phyloP scores from a whole-genome alignment of 2,113 vertebrate genomes.

The Microcebus tavaratra region DNA sequence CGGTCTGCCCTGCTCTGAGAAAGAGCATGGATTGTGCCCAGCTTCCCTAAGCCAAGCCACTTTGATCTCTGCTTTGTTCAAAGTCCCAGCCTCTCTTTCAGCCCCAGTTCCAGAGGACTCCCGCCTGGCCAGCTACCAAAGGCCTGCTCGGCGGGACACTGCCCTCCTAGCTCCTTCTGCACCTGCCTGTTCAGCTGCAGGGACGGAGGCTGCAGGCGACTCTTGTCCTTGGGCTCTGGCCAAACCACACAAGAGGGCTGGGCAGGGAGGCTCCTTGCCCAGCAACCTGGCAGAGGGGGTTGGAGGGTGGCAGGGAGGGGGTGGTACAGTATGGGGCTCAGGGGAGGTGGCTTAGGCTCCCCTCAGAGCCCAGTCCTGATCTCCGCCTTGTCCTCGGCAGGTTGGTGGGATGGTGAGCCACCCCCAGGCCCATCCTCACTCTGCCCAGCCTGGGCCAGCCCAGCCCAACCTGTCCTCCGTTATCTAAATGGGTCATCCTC shows the following conservation, averaged over 20 bases:
- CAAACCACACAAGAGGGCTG: slow-evolving; percentile 71
- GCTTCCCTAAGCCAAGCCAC: not conserved
- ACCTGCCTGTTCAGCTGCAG: slow-evolving; percentile 68
- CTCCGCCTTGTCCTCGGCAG: not conserved
- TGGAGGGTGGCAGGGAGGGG: not conserved
- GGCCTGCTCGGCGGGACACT: not conserved
- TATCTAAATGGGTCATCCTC: slow-evolving; percentile 73
- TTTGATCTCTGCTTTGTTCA: slow-evolving; percentile 40
- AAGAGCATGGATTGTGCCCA: not conserved
- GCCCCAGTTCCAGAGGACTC: slow-evolving; percentile 46
- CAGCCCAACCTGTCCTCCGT: not conserved
- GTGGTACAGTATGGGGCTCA: not conserved
- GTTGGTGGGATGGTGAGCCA: not conserved
- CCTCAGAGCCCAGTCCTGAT: not conserved
- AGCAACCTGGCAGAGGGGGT: slow-evolving; percentile 20
- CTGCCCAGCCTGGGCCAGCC: not conserved
- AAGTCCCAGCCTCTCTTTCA: not conserved
- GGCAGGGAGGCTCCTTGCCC: slow-evolving; percentile 59
- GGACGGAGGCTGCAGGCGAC: slow-evolving; percentile 54
- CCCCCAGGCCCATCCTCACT: not conserved
- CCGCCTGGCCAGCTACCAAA: not conserved
- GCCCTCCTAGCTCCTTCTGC: slow-evolving; percentile 21
- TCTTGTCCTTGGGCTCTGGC: slow-evolving; percentile 75
- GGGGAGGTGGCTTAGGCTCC: not conserved
- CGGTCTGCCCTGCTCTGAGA: not conserved